These are phyloP conservation scores for Drosophila percnosoma DNA, from an alignment of 2,888 invertebrate species.

Conservation along the genomic window DNA sequence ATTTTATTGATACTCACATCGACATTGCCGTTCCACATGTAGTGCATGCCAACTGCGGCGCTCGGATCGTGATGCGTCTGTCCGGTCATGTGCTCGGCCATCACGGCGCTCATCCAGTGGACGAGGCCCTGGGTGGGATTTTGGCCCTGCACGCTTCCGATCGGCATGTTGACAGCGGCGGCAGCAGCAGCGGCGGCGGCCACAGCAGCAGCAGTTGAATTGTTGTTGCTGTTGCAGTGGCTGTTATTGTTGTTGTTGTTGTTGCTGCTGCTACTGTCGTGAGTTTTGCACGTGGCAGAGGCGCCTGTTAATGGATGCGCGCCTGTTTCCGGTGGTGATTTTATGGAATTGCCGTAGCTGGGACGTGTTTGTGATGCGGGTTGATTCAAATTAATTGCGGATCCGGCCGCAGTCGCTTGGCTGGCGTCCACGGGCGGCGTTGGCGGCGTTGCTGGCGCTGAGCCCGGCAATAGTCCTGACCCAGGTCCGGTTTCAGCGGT, in stretches of 20 bases:
- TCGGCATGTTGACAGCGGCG: slow-evolving; percentile 83
- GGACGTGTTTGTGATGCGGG: slow-evolving; percentile 73
- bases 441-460: slow-evolving; percentile 63
- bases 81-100: slow-evolving; percentile 96
- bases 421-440: slow-evolving; percentile 60
- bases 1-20: slow-evolving; percentile 82
- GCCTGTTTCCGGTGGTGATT: slow-evolving; percentile 72
- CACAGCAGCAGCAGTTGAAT: slow-evolving; percentile 53
- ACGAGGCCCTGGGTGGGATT: slow-evolving; percentile 92
- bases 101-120: slow-evolving; percentile 97
- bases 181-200: slow-evolving; percentile 64
- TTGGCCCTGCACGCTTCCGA: slow-evolving; percentile 86
- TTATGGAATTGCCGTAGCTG: slow-evolving; percentile 70
- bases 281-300: slow-evolving; percentile 61
- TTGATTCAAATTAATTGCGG: slow-evolving; percentile 76
- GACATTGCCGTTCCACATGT: slow-evolving; percentile 85
- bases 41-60: slow-evolving; percentile 85
- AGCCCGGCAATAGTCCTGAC: slow-evolving; percentile 48
- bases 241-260: slow-evolving; percentile 37
- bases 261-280: slow-evolving; percentile 48
- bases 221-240: slow-evolving; percentile 3
- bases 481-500: slow-evolving; percentile 36
- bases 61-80: slow-evolving; percentile 89
- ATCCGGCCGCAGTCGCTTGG: slow-evolving; percentile 54
- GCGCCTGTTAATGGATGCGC: slow-evolving; percentile 44